These are phyloP conservation scores for Conchocele bisecta DNA, from an alignment of 2,888 invertebrate genomes.

Conservation along the genomic window DNA sequence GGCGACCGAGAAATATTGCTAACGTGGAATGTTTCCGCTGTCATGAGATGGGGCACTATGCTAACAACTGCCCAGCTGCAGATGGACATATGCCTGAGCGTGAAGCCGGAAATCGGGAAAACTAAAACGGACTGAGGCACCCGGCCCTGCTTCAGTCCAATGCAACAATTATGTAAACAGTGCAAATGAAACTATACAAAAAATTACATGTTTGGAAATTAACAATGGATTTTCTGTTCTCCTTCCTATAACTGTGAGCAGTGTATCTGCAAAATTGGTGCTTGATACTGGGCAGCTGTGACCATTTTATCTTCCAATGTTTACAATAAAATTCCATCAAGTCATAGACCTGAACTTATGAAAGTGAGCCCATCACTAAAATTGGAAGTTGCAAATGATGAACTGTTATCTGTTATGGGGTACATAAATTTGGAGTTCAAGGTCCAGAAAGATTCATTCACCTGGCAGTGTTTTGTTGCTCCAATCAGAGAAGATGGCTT, in stretches of 20 bases:
- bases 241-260: background rate
- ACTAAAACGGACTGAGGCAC: constrained; percentile 33
- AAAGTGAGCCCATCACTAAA: background rate
- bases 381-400: background rate
- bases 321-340: constrained; percentile 1
- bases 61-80: background rate
- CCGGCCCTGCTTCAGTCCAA: no score
- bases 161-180: no score
- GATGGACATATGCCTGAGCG: background rate
- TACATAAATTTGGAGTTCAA: background rate
- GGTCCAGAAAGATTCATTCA: background rate
- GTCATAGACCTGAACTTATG: background rate
- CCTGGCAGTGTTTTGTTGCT: background rate
- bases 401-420: background rate
- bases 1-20: background rate
- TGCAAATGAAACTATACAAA: no score
- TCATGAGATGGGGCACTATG: constrained; percentile 1
- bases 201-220: no score
- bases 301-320: background rate
- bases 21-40: no score
- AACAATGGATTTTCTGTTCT: background rate
- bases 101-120: constrained; percentile 19
- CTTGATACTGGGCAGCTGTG: background rate
- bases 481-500: constrained; percentile 5
- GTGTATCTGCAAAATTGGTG: background rate